A percentile compares a stretch with the other conserved stretches of the same genome.
Evolutionary conservation across 2,797 vertebrate genomes (phyloP).

Genomic region (Poeciliopsis infans): DNA sequence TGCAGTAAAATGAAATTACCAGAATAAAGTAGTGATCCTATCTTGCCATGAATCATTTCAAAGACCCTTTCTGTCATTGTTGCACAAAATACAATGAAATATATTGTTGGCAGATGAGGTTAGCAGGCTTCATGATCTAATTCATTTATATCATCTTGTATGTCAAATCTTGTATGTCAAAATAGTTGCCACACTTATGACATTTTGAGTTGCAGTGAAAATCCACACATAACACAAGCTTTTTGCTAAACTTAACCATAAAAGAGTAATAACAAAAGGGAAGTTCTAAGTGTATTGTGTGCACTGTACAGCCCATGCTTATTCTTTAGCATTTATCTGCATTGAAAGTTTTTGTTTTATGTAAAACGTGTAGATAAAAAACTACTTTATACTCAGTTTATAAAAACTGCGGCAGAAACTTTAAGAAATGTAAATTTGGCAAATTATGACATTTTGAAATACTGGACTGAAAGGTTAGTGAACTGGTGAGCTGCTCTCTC

Average conservation of each 20-base stretch:
- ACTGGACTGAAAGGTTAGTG: not conserved
- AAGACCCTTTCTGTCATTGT: not conserved
- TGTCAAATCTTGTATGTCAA: not conserved
- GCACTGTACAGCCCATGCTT: not conserved
- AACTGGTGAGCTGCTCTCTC: not conserved
- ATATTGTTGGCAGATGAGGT: not conserved
- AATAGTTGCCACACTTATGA: not conserved
- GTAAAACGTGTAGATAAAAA: not conserved
- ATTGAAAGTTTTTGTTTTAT: not conserved
- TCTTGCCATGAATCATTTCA: not conserved
- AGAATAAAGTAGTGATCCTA: not conserved
- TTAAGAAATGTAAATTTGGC: not conserved
- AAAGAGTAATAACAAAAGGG: not conserved
- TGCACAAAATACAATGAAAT: not conserved
- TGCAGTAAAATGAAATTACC: not conserved
- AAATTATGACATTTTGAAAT: not conserved
- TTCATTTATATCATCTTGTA: not conserved
- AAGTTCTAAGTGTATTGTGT: not conserved
- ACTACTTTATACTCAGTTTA: not conserved
- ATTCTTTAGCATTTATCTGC: no score
- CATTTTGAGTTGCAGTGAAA: not conserved
- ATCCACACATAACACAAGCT: no score
- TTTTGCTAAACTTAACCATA: not conserved
- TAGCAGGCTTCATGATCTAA: not conserved
- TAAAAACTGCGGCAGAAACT: not conserved